phyloP scores from a whole-genome alignment of 2,888 invertebrate genomes.

The Andrena haemorrhoa region DNA sequence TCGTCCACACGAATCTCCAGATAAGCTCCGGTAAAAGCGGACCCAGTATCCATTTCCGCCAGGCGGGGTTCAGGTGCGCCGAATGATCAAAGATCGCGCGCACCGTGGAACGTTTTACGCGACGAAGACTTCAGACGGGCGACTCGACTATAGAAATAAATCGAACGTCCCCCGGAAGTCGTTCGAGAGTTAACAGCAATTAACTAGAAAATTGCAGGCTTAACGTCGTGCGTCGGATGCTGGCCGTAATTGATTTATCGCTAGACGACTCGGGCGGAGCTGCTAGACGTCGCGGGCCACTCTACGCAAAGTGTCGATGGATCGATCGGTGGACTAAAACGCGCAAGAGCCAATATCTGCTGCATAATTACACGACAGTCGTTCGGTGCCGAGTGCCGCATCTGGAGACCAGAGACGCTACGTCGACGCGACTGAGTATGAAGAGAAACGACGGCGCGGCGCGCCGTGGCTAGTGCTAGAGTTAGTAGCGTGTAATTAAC shows the following conservation, averaged over 20 bases:
- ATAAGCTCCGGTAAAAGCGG: no score
- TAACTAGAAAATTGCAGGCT: slow-evolving; percentile 13
- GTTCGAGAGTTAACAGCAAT: not conserved
- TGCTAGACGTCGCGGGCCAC: not conserved
- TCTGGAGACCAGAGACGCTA: slow-evolving; percentile 65
- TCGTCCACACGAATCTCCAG: no score
- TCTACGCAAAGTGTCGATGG: slow-evolving; percentile 30
- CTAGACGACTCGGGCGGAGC: slow-evolving; percentile 24
- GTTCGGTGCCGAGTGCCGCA: slow-evolving; percentile 49
- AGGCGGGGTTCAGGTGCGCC: no score
- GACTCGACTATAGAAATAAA: not conserved
- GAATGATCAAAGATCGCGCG: not conserved
- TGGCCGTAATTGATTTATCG: slow-evolving; percentile 35
- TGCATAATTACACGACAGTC: slow-evolving; percentile 58
- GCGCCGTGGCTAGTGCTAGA: slow-evolving; percentile 27
- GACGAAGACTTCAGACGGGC: no score
- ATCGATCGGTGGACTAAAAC: slow-evolving; percentile 39
- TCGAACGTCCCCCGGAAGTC: not conserved
- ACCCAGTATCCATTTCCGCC: no score
- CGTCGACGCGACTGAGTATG: slow-evolving; percentile 32
- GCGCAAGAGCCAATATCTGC: slow-evolving; percentile 39
- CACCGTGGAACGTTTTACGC: not conserved
- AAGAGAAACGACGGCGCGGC: slow-evolving; percentile 15
- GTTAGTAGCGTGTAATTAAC: slow-evolving; percentile 32
- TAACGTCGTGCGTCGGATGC: slow-evolving; percentile 1